Conservation (phyloP, 1,140 invertebrate species). For the Zaprionus gabonicus region DNA sequence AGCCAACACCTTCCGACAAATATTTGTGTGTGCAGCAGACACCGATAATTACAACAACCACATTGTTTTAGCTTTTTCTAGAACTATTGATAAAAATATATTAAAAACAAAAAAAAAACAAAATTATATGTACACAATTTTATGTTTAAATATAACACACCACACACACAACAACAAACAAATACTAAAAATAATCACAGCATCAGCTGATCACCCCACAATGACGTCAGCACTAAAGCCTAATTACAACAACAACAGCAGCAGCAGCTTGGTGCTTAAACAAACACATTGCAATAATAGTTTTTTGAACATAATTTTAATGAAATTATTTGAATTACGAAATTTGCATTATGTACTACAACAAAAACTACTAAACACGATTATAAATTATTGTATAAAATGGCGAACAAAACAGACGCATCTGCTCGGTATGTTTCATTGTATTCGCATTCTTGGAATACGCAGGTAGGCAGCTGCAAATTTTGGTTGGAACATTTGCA, state of each 20-base stretch:
- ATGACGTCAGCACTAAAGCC: slow-evolving; percentile 13
- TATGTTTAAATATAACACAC: slow-evolving; percentile 72
- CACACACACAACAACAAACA: slow-evolving; percentile 27
- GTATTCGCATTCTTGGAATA: not conserved
- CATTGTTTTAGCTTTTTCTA: slow-evolving; percentile 84
- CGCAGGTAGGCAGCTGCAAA: slow-evolving; percentile 8
- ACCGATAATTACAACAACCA: slow-evolving; percentile 48
- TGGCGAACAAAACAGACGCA: slow-evolving; percentile 43
- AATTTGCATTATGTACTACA: slow-evolving; percentile 58
- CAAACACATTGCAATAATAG: slow-evolving; percentile 26
- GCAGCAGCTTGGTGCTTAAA: slow-evolving; percentile 38
- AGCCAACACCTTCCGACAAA: slow-evolving; percentile 39
- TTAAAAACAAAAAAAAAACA: slow-evolving; percentile 67
- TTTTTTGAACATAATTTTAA: slow-evolving; percentile 53
- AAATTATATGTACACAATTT: slow-evolving; percentile 70
- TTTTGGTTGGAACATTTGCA: not conserved
- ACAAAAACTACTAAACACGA: slow-evolving; percentile 48
- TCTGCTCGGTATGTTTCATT: slow-evolving; percentile 23
- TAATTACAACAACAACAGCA: slow-evolving; percentile 12
- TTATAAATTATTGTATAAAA: slow-evolving; percentile 69
- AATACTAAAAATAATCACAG: slow-evolving; percentile 20
- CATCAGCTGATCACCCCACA: slow-evolving; percentile 2
- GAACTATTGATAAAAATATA: slow-evolving; percentile 84
- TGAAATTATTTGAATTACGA: slow-evolving; percentile 57
- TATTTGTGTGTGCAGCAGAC: slow-evolving; percentile 54